Conservation (phyloP, 2,113 vertebrate genomes). For the Notarius quadriscutis region DNA sequence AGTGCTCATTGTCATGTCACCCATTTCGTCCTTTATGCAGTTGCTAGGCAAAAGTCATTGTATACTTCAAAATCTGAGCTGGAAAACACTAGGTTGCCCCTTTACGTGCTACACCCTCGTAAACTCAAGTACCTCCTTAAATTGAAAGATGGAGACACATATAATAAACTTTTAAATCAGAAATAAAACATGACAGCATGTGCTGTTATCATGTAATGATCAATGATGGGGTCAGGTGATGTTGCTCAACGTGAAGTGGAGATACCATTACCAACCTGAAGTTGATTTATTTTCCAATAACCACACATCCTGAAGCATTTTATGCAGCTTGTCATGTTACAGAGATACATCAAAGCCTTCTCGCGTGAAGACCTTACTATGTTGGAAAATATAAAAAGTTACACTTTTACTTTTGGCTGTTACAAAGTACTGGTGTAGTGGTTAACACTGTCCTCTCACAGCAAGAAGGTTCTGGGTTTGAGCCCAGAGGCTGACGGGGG, state of each 20-base stretch:
- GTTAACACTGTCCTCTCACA: too few species aligned
- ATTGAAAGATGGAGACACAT: not conserved
- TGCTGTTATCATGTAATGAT: not conserved
- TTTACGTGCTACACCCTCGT: not conserved
- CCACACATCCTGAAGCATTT: not conserved
- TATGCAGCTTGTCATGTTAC: not conserved
- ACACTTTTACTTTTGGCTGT: not conserved
- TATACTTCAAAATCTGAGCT: not conserved
- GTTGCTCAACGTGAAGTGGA: not conserved
- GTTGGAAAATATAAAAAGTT: not conserved
- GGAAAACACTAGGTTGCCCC: not conserved
- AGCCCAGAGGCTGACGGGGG: too few species aligned
- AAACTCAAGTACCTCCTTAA: not conserved
- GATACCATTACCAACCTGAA: not conserved
- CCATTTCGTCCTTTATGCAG: not conserved
- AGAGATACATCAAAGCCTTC: not conserved
- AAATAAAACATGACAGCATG: not conserved
- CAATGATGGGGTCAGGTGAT: not conserved
- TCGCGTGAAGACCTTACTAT: not conserved
- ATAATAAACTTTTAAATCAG: not conserved
- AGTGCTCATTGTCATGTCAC: not conserved
- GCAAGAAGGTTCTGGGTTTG: too few species aligned
- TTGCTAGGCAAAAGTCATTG: not conserved
- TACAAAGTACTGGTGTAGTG: too few species aligned
- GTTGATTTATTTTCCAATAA: not conserved